Conservation (phyloP, 2,797 vertebrate genomes). For the Zenarchopterus dispar region DNA sequence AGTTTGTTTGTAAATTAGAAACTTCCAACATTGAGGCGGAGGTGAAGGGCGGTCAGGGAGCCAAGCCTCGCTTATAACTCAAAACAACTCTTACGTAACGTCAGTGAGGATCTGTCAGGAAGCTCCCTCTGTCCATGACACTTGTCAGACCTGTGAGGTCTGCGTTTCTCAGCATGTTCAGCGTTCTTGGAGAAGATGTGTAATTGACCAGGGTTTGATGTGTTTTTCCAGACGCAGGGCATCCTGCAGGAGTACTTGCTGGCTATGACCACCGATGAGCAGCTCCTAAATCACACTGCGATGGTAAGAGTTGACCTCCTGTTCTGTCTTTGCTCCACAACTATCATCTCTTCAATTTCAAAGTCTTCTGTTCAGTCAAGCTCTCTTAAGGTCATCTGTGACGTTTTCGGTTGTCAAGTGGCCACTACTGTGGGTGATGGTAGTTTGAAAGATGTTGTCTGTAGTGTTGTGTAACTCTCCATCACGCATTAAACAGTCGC, state of each 20-base stretch:
- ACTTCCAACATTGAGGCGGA: conserved; percentile 36
- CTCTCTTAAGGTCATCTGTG: not conserved
- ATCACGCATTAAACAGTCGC: conserved; percentile 36
- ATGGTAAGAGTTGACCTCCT: conserved; percentile 82
- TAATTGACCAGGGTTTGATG: conserved; percentile 20
- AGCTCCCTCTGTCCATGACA: conserved; percentile 13
- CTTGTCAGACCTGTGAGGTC: conserved; percentile 3
- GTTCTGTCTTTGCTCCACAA: not conserved
- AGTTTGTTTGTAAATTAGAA: conserved; percentile 33
- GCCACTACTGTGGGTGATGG: not conserved
- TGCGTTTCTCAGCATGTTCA: conserved; percentile 5
- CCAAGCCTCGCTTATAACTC: conserved; percentile 37
- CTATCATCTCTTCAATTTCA: not conserved
- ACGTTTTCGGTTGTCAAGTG: conserved; percentile 2
- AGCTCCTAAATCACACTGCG: conserved; percentile 89
- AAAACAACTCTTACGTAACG: not conserved
- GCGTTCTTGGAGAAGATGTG: not conserved
- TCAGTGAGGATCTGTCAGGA: not conserved
- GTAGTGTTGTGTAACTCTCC: conserved; percentile 27
- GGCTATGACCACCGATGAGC: conserved; percentile 94
- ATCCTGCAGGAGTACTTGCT: conserved; percentile 93
- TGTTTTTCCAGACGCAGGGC: conserved; percentile 86
- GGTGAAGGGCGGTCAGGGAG: not conserved
- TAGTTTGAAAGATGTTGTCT: conserved; percentile 15
- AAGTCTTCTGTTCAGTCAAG: not conserved